phyloP scores from a whole-genome alignment of 2,888 invertebrate species.

The Andrena trimmerana region DNA sequence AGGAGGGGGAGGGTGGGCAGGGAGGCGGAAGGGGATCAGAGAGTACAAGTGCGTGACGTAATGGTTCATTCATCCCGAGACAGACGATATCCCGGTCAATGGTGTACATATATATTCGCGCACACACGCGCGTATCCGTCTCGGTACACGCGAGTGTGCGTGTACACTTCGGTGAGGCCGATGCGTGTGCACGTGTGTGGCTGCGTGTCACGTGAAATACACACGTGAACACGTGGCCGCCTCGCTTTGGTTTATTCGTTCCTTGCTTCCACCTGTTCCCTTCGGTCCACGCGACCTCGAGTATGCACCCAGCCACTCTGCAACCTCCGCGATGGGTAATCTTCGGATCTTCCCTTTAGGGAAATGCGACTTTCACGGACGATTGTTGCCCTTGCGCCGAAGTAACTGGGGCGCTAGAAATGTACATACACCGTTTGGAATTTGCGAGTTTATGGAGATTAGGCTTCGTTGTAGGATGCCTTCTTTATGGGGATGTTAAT shows the following conservation, averaged over 20 bases:
- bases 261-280: conserved; percentile 55
- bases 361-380: no score
- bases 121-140: conserved; percentile 23
- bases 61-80: conserved; percentile 84
- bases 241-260: conserved; percentile 49
- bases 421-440: no score
- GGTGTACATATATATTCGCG: conserved; percentile 76
- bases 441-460: no score
- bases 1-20: conserved; percentile 38
- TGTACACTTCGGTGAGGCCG: conserved; percentile 5
- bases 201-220: conserved; percentile 50
- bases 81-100: conserved; percentile 84
- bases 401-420: no score
- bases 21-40: conserved; percentile 75
- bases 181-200: conserved; percentile 6
- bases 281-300: conserved; percentile 2
- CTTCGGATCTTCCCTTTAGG: no score
- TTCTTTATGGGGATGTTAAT: no score
- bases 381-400: no score
- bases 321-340: no score
- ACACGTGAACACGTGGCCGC: conserved; percentile 53
- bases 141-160: conserved; percentile 18
- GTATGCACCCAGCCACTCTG: no score
- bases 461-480: no score
- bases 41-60: conserved; percentile 84